Percentiles rank a stretch among this genome's conserved stretches.
Evolutionary conservation across 2,113 vertebrate species (phyloP).

Genomic region (Onychorhynchus coronatus): DNA sequence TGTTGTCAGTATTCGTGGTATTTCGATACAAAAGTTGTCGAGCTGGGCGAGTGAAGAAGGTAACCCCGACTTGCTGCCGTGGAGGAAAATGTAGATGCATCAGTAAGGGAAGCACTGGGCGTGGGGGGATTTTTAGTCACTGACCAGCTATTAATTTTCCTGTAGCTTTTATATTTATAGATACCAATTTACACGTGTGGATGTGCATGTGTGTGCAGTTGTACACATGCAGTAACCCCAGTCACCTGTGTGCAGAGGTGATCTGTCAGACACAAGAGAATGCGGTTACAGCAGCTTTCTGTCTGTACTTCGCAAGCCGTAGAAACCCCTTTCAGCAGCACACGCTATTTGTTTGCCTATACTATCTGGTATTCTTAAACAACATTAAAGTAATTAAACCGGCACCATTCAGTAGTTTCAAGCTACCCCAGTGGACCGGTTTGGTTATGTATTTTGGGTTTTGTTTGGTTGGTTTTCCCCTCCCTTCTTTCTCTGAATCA

Average conservation of each 20-base stretch:
- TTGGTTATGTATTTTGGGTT: not conserved
- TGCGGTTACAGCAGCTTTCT: not conserved
- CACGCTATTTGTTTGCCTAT: slow-evolving; percentile 24
- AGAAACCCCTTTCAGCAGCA: not conserved
- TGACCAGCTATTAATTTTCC: not conserved
- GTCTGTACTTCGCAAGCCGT: not conserved
- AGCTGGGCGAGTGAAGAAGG: not conserved
- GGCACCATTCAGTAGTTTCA: slow-evolving; percentile 38
- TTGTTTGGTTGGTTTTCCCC: not conserved
- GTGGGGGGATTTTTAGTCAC: not conserved
- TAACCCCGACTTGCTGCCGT: not conserved
- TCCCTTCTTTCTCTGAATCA: not conserved
- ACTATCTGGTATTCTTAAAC: slow-evolving; percentile 43
- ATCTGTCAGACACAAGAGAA: not conserved
- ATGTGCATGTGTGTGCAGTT: not conserved
- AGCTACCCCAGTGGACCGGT: not conserved
- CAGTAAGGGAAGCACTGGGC: not conserved
- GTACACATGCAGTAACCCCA: no score
- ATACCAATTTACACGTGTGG: rapidly evolving
- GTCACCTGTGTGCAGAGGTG: not conserved
- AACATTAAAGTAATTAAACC: slow-evolving; percentile 53
- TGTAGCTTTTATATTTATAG: not conserved
- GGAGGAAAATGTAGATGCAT: not conserved
- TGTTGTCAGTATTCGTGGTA: not conserved
- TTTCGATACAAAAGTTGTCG: not conserved